Percentiles rank a stretch among this genome's conserved stretches.
Conservation (phyloP, 2,888 invertebrate genomes). For the Caenorhabditis wallacei region DNA sequence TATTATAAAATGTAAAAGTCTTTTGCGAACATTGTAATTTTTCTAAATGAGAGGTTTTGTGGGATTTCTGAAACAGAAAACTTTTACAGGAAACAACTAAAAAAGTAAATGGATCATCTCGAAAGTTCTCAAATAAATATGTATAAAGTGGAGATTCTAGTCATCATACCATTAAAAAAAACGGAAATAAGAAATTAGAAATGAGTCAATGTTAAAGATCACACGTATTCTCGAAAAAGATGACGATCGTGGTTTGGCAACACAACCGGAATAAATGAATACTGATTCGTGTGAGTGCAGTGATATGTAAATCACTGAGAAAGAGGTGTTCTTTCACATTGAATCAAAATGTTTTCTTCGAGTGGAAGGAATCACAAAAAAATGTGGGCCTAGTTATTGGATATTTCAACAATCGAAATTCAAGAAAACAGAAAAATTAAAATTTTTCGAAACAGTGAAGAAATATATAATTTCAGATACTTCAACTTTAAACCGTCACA, state of each 20-base stretch:
- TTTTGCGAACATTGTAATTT: background rate
- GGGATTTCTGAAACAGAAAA: too few species aligned
- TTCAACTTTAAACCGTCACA: too few species aligned
- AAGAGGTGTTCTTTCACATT: conserved; percentile 32
- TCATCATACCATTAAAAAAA: background rate
- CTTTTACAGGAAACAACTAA: too few species aligned
- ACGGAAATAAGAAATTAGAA: background rate
- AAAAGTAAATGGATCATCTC: too few species aligned
- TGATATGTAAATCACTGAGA: conserved; percentile 34
- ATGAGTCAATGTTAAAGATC: conserved; percentile 5
- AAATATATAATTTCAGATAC: too few species aligned
- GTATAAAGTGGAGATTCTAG: background rate
- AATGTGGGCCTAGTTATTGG: too few species aligned
- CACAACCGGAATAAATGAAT: conserved; percentile 51
- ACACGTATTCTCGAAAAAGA: background rate
- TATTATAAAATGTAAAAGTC: too few species aligned
- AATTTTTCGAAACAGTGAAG: too few species aligned
- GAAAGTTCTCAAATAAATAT: background rate
- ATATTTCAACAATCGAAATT: too few species aligned
- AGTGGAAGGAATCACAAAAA: too few species aligned
- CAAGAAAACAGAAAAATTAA: too few species aligned
- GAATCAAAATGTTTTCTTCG: too few species aligned
- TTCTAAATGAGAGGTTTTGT: background rate
- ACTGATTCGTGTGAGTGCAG: conserved; percentile 37
- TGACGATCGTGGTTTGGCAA: background rate